Evolutionary conservation across 2,888 invertebrate species (phyloP), one percentile per base, ranked within the genome.

Genomic region (Thecophora atra): DNA sequence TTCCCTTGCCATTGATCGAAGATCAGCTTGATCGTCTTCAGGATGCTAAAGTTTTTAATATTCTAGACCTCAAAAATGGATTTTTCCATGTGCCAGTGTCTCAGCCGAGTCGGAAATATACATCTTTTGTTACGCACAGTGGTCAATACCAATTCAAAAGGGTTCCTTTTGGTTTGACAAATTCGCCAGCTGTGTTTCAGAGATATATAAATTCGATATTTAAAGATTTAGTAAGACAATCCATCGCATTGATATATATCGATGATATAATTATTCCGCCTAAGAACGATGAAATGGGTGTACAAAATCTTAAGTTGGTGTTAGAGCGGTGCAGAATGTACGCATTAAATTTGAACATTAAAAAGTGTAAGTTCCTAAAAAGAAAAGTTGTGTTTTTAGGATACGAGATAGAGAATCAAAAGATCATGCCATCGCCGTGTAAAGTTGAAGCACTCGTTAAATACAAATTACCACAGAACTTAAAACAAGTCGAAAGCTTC

Each of bases 91-190:
- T 76, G 13, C 68, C 75, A 1, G 73, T 76, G 5, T n/a, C 64
- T 21, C 64, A 68, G 17, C 7, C 70, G 15, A 74, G 74, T 47
- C 37, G 58, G 62, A 68, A 72, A 26, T 70, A 65, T 60, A 72
- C 69, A 15, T 75, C 51, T 0, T 82, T 84, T 69, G 75, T 82
- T 1, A 80, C 79, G 0, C 79, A 79, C 3, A 77, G 77, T 7
- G 80, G 81, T 2, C 79, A 80, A 26, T 83, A 77, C 24, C 78
- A 82, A 37, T 82, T 80, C 69, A 30, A 66, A 3, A 72, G 75
- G 44, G 73, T 80, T 58, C 86, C 85, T 0, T 87, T 87, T 78
- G 86, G 86, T 3, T 65, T 85, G 5, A 76, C 74, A 4, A 82
- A 81, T 47, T 80, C 80, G 0, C 80, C 80, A 3, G 70, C 77